A percentile compares a stretch with the other conserved stretches of the same genome.
phyloP scores from a whole-genome alignment of 2,797 vertebrate species.

The Artibeus jamaicensis region DNA sequence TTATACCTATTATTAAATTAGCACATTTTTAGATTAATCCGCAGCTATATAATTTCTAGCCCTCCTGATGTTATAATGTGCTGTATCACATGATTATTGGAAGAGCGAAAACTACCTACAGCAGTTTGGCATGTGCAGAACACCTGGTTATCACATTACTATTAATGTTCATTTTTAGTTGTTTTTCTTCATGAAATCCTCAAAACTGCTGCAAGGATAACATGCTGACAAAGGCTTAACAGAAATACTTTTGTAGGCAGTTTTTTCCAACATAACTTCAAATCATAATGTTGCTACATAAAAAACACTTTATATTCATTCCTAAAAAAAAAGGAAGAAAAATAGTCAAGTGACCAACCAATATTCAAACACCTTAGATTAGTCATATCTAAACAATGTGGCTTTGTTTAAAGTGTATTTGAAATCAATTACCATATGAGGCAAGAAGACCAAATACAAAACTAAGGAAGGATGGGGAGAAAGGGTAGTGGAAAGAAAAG shows the following conservation, averaged over 20 bases:
- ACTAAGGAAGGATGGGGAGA: conserved; percentile 55
- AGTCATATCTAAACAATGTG: conserved; percentile 48
- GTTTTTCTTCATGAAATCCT: conserved; percentile 38
- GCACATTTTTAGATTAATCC: conserved; percentile 42
- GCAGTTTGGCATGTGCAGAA: conserved; percentile 33
- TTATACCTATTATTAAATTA: not conserved
- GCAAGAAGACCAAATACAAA: conserved; percentile 51
- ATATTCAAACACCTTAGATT: conserved; percentile 52
- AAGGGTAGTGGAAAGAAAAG: conserved; percentile 62
- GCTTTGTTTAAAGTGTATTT: conserved; percentile 57
- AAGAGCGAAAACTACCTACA: conserved; percentile 39
- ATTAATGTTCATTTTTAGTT: conserved; percentile 3
- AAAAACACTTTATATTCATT: conserved; percentile 50
- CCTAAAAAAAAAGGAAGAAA: conserved; percentile 35
- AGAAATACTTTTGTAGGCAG: conserved; percentile 59
- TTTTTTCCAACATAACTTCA: conserved; percentile 70
- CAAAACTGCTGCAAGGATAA: conserved; percentile 54
- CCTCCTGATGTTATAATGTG: conserved; percentile 20
- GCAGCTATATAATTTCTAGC: conserved; percentile 66
- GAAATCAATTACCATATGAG: conserved; percentile 43
- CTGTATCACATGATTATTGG: not conserved
- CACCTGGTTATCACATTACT: not conserved
- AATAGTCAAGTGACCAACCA: conserved; percentile 42
- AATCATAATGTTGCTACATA: conserved; percentile 12
- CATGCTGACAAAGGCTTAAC: not conserved